phyloP scores from a whole-genome alignment of 1,140 invertebrate species.

The Nasonia longicornis region DNA sequence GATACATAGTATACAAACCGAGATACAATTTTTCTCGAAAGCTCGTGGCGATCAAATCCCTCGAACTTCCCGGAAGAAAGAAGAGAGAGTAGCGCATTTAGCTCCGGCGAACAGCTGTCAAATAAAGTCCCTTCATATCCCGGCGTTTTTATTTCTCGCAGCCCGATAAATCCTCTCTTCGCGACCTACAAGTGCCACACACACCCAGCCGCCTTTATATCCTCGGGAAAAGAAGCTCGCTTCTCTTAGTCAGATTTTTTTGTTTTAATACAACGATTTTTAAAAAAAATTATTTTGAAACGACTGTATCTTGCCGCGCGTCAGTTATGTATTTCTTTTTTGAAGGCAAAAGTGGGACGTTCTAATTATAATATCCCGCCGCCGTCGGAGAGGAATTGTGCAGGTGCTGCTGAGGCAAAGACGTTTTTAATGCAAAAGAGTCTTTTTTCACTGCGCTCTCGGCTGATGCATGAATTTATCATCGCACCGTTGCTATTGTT shows the following conservation, averaged over 20 bases:
- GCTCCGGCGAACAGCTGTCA: neutral
- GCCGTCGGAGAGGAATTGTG: neutral
- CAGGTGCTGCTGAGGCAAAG: neutral
- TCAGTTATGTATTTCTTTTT: neutral
- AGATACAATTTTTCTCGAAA: no score
- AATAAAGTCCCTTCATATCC: neutral
- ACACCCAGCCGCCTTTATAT: neutral
- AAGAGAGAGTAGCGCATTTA: neutral
- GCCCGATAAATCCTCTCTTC: neutral
- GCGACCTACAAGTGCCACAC: neutral
- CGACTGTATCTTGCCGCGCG: no score
- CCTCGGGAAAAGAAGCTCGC: neutral
- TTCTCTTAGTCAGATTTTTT: neutral
- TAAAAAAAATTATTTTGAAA: neutral
- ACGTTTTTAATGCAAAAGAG: neutral
- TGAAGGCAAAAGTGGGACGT: neutral
- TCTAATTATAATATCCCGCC: conserved; percentile 10
- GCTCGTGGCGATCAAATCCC: neutral
- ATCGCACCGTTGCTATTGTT: neutral
- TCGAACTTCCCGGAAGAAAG: neutral
- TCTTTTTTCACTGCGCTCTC: neutral
- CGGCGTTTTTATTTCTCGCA: neutral
- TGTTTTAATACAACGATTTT: neutral
- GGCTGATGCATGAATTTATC: neutral
- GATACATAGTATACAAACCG: no score